phyloP scores from a whole-genome alignment of 2,888 invertebrate genomes.

The Lamproptera curius region DNA sequence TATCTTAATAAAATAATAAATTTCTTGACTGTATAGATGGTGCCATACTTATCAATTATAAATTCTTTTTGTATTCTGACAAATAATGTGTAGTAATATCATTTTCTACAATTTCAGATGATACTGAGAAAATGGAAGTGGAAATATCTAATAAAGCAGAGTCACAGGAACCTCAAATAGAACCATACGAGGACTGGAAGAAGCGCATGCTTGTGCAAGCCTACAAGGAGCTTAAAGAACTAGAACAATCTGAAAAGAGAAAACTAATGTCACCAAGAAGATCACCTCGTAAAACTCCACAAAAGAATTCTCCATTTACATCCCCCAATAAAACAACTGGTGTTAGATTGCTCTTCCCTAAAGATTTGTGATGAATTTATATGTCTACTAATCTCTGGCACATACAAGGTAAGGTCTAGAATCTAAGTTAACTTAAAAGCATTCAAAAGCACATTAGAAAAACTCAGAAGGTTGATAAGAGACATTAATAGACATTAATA shows the following conservation, averaged over 20 bases:
- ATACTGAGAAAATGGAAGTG: slow-evolving; percentile 42
- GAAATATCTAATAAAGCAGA: slow-evolving; percentile 36
- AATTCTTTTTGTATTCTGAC: too few relatives aligned
- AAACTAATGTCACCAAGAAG: slow-evolving; percentile 37
- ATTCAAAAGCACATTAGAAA: too few relatives aligned
- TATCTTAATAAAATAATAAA: too few relatives aligned
- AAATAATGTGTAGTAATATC: too few relatives aligned
- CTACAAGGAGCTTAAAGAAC: slow-evolving; percentile 45
- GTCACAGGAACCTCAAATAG: slow-evolving; percentile 46
- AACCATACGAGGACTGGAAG: slow-evolving; percentile 81
- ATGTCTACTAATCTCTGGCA: too few relatives aligned
- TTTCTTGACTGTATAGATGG: too few relatives aligned
- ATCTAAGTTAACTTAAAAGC: too few relatives aligned
- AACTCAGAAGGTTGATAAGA: too few relatives aligned
- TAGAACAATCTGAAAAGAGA: slow-evolving; percentile 34
- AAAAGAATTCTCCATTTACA: slow-evolving; percentile 57
- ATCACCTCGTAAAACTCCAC: slow-evolving; percentile 54
- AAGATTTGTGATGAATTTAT: slow-evolving; percentile 38
- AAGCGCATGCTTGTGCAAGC: slow-evolving; percentile 74
- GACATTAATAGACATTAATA: too few relatives aligned
- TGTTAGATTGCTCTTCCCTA: slow-evolving; percentile 56
- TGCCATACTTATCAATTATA: too few relatives aligned
- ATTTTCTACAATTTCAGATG: slow-evolving; percentile 37
- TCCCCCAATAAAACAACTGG: slow-evolving; percentile 42
- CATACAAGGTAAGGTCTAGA: too few relatives aligned